Percentiles rank a stretch among this genome's conserved stretches.
Conservation (phyloP, 2,113 vertebrate genomes). For the Microcebus jonahi region DNA sequence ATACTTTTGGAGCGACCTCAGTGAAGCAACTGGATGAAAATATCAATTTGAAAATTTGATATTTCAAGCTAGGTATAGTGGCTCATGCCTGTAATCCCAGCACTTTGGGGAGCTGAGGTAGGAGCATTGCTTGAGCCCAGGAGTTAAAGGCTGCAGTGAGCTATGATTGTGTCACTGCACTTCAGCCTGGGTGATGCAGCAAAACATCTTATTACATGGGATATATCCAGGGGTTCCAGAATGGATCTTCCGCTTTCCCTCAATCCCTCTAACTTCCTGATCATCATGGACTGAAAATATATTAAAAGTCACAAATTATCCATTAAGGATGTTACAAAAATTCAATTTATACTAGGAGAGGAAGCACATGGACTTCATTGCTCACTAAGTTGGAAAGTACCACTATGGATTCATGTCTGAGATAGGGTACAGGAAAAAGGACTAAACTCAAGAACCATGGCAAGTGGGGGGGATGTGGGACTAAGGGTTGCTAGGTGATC, state of each 20-base stretch:
- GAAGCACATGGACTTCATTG: neutral
- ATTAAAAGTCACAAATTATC: neutral
- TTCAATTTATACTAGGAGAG: neutral
- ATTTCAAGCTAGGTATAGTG: neutral
- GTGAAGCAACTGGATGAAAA: neutral
- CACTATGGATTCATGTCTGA: neutral
- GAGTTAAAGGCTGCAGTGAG: too few relatives aligned
- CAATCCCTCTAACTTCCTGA: neutral
- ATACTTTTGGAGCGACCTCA: neutral
- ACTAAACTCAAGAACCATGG: neutral
- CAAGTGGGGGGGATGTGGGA: fast-evolving
- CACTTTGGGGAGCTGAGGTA: too few relatives aligned
- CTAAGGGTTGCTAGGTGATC: neutral
- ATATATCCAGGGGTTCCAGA: neutral
- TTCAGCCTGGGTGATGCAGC: too few relatives aligned
- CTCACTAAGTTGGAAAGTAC: neutral
- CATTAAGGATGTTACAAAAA: neutral
- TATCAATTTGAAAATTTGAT: neutral
- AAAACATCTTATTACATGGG: neutral
- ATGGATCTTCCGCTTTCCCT: neutral
- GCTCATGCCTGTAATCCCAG: too few relatives aligned
- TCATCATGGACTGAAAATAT: neutral
- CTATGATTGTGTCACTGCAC: too few relatives aligned
- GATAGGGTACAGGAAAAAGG: neutral
- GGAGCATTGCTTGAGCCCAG: too few relatives aligned